These are phyloP conservation scores for Gonioctena quinquepunctata DNA, from an alignment of 1,140 invertebrate species.

Conservation along the genomic window DNA sequence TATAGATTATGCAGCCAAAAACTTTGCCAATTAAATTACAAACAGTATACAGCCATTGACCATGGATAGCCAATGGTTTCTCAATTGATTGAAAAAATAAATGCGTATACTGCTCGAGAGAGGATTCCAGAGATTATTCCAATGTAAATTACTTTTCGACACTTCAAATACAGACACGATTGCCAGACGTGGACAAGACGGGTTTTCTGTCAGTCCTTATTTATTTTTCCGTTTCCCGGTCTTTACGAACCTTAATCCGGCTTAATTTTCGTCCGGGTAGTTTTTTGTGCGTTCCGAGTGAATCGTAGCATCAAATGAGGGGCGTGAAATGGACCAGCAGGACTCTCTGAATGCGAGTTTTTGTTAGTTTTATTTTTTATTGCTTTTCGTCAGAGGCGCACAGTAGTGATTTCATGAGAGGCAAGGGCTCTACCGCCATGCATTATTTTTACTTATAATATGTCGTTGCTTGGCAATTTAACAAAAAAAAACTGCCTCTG, in stretches of 20 bases:
- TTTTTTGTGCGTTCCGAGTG: slow-evolving; percentile 30
- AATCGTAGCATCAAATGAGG: slow-evolving; percentile 23
- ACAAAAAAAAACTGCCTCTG: no score
- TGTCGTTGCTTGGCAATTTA: no score
- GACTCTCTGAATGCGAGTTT: slow-evolving; percentile 26
- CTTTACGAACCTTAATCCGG: slow-evolving; percentile 34
- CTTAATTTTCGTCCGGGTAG: slow-evolving; percentile 44
- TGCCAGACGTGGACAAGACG: slow-evolving; percentile 11
- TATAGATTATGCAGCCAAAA: no score
- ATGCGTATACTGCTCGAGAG: no score
- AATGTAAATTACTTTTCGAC: background rate
- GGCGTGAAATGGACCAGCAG: slow-evolving; percentile 43
- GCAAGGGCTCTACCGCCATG: no score
- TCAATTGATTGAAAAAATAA: no score
- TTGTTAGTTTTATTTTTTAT: slow-evolving; percentile 37
- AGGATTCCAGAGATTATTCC: background rate
- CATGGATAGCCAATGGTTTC: no score
- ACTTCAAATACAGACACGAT: background rate
- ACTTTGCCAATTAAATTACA: no score
- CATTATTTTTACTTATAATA: no score
- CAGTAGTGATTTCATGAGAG: background rate
- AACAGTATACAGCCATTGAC: no score
- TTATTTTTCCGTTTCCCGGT: slow-evolving; percentile 45
- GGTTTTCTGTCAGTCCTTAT: slow-evolving; percentile 32
- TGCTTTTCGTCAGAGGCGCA: slow-evolving; percentile 16